phyloP scores from a whole-genome alignment of 2,888 invertebrate species.

The Axea sp. region DNA sequence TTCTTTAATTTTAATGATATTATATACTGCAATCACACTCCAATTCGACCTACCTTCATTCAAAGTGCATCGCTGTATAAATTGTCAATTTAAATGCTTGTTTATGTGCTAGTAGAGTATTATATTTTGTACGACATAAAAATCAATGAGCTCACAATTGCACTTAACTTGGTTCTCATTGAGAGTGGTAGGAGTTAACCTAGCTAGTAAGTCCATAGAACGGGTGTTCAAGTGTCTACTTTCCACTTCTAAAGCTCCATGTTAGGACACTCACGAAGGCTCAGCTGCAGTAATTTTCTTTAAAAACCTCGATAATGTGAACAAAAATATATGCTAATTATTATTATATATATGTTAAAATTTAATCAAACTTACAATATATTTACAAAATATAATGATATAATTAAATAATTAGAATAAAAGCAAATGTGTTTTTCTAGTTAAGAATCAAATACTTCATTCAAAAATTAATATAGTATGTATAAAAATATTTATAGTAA shows the following conservation, averaged over 20 bases:
- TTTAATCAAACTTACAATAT: slow-evolving; percentile 15
- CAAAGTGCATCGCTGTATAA: slow-evolving; percentile 51
- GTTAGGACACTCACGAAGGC: slow-evolving; percentile 51
- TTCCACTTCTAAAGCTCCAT: slow-evolving; percentile 56
- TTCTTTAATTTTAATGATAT: slow-evolving; percentile 41
- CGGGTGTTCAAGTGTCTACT: slow-evolving; percentile 59
- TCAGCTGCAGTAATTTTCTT: slow-evolving; percentile 48
- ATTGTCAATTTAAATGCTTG: slow-evolving; percentile 58
- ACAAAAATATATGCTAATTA: no score
- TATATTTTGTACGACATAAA: slow-evolving; percentile 59
- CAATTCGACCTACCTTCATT: slow-evolving; percentile 5
- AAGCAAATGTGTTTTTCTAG: no score
- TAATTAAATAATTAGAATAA: no score
- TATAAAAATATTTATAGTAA: no score
- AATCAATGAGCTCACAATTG: slow-evolving; percentile 57
- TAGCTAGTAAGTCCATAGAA: slow-evolving; percentile 57
- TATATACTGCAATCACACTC: slow-evolving; percentile 34
- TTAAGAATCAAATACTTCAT: no score
- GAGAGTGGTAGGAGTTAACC: slow-evolving; percentile 55
- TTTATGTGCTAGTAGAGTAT: slow-evolving; percentile 47
- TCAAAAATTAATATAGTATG: no score
- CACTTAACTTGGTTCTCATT: slow-evolving; percentile 59
- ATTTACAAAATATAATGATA: neutral
- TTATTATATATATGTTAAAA: no score
- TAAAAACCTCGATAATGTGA: slow-evolving; percentile 33